phyloP scores from a whole-genome alignment of 1,140 invertebrate genomes.

The Saxidomus purpurata region DNA sequence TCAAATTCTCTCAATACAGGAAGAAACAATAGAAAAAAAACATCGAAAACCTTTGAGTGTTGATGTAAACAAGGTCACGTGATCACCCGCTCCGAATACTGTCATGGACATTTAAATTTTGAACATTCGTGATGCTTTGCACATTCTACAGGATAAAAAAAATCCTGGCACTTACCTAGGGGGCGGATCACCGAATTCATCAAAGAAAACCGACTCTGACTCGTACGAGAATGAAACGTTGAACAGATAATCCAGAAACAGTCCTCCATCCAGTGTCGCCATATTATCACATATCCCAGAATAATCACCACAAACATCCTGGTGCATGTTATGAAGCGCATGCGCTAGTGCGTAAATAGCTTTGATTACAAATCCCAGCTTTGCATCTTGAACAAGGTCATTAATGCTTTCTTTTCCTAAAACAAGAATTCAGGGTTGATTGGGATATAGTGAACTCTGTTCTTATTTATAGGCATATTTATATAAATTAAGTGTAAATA shows the following conservation, averaged over 20 bases:
- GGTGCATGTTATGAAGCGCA: constrained; percentile 89
- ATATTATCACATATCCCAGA: constrained; percentile 89
- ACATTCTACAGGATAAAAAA: no score
- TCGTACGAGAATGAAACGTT: constrained; percentile 91
- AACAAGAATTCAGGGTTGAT: not conserved
- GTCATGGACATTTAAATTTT: no score
- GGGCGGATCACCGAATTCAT: constrained; percentile 94
- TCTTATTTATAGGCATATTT: no score
- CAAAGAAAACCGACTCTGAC: constrained; percentile 92
- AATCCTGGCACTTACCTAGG: constrained; percentile 89
- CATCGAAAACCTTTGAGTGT: no score
- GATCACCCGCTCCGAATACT: no score
- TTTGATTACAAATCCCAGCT: constrained; percentile 93
- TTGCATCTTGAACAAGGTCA: constrained; percentile 91
- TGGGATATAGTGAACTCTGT: no score
- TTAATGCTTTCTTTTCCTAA: constrained; percentile 80
- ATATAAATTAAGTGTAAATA: no score
- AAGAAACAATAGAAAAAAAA: no score
- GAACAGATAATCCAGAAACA: constrained; percentile 90
- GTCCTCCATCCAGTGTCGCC: constrained; percentile 90
- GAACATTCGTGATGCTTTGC: no score
- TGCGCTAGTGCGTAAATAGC: constrained; percentile 91
- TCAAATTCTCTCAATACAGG: no score
- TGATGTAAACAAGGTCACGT: no score
- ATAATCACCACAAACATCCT: constrained; percentile 83